Percentiles rank a stretch among this genome's conserved stretches.
phyloP scores from a whole-genome alignment of 2,797 vertebrate species.

The Lateolabrax maculatus region DNA sequence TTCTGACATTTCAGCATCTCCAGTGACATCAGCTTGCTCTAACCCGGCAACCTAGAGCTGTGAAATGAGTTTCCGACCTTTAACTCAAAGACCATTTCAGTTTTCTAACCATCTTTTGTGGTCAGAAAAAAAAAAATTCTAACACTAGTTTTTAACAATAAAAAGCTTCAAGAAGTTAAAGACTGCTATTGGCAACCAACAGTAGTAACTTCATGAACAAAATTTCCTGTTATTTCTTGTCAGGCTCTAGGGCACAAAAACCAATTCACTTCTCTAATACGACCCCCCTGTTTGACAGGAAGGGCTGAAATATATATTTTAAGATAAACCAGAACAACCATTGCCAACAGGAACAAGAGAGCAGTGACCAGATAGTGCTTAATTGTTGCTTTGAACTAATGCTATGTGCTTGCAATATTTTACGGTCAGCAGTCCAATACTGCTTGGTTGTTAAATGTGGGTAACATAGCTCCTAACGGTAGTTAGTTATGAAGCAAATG shows the following conservation, averaged over 20 bases:
- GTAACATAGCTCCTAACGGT: neutral
- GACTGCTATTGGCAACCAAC: neutral
- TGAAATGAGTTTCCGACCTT: constrained; percentile 6
- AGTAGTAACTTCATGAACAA: neutral
- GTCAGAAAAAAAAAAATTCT: neutral
- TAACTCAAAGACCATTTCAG: neutral
- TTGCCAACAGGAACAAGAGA: neutral
- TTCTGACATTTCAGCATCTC: constrained; percentile 25
- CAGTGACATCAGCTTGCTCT: constrained; percentile 5
- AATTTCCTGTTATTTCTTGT: neutral
- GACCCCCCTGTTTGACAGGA: neutral
- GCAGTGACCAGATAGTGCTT: neutral
- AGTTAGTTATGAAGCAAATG: neutral
- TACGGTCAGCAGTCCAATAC: neutral
- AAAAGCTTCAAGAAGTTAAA: neutral
- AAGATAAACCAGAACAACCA: neutral
- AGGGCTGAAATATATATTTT: neutral
- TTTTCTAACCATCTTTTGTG: neutral
- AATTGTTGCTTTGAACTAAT: constrained; percentile 6
- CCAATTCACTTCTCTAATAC: neutral
- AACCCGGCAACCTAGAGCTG: constrained; percentile 6
- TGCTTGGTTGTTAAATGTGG: constrained; percentile 10
- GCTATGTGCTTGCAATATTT: neutral
- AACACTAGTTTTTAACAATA: neutral
- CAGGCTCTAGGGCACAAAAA: neutral